Conservation (phyloP, 2,797 vertebrate genomes). For the Neosilurus hyrtlii region DNA sequence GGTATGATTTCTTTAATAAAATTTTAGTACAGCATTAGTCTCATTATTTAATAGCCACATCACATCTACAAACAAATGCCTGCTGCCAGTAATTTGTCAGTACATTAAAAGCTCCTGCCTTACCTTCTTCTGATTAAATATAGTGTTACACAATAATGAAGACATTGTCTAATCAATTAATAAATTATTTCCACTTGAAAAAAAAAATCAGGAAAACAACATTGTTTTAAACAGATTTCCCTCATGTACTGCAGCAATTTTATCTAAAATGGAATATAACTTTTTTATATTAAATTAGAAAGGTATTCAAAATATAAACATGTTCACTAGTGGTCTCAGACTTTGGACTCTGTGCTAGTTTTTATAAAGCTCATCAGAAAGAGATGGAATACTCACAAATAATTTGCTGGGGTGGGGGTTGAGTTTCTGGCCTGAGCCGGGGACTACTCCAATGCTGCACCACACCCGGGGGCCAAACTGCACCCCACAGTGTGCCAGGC, state of each 20-base stretch:
- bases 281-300: neutral
- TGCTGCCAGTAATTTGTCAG: neutral
- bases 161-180: neutral
- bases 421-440: conserved; percentile 65
- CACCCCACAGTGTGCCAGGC: conserved; percentile 89
- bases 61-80: neutral
- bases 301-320: neutral
- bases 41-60: no score
- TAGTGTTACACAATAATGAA: neutral
- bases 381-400: conserved; percentile 74
- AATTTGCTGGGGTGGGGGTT: conserved; percentile 67
- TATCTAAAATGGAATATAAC: neutral
- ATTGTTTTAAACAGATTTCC: neutral
- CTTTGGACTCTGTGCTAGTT: neutral
- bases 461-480: conserved; percentile 96
- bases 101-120: neutral
- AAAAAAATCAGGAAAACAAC: neutral
- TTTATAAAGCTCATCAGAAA: neutral
- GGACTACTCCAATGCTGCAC: conserved; percentile 96
- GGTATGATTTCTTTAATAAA: no score
- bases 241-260: neutral
- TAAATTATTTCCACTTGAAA: neutral
- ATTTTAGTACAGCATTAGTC: no score
- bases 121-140: neutral
- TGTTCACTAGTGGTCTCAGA: conserved; percentile 7